A percentile compares a stretch with the other conserved stretches of the same genome.
Evolutionary conservation across 2,888 invertebrate genomes (phyloP).

Genomic region (Papilio protenor): DNA sequence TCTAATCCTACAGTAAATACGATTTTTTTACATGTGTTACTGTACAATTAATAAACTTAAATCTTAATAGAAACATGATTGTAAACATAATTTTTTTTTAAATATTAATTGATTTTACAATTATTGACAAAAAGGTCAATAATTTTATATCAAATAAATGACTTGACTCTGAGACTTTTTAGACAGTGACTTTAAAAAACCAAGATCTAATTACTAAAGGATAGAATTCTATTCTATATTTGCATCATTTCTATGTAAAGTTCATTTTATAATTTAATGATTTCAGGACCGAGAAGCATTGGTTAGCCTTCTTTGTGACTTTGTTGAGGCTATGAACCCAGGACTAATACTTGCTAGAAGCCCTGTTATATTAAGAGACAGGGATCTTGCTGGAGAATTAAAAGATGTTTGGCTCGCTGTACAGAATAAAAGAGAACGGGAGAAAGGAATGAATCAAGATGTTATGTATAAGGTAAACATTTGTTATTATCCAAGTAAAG

Average conservation of each 20-base stretch:
- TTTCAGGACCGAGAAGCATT: constrained; percentile 86
- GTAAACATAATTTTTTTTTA: neutral
- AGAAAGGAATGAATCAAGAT: constrained; percentile 77
- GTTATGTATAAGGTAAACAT: constrained; percentile 77
- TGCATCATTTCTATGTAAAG: neutral
- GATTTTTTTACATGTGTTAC: constrained; percentile 46
- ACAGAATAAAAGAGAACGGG: constrained; percentile 84
- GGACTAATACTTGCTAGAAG: constrained; percentile 84
- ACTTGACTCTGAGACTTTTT: no score
- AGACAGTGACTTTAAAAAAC: neutral
- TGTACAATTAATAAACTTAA: neutral
- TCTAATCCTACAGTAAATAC: constrained; percentile 82
- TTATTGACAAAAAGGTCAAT: no score
- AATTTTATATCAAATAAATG: no score
- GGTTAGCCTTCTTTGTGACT: constrained; percentile 88
- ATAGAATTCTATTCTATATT: neutral
- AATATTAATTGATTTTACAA: neutral
- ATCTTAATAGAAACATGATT: no score
- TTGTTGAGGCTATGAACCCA: constrained; percentile 89
- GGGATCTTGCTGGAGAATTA: constrained; percentile 88
- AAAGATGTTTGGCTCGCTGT: constrained; percentile 90
- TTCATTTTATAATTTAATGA: neutral
- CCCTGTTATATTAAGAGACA: constrained; percentile 86
- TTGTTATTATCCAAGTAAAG: neutral
- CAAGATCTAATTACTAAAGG: neutral